Conservation (phyloP, 1,140 invertebrate species). For the Magallana gigas region DNA sequence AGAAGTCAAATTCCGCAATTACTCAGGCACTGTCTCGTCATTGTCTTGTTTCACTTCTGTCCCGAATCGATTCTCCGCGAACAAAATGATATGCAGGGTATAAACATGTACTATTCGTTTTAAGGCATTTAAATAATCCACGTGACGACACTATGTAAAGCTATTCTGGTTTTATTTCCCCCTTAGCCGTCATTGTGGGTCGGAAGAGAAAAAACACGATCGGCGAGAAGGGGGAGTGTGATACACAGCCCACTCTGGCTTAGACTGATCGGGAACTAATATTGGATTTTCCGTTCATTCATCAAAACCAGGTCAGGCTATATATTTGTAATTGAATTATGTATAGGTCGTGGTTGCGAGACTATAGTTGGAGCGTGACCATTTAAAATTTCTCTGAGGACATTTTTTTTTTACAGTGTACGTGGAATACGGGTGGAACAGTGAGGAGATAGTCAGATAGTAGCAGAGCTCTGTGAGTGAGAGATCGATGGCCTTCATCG, state of each 20-base stretch:
- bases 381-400: not conserved
- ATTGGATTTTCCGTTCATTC: slow-evolving; percentile 22
- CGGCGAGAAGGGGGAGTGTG: not conserved
- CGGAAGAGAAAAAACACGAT: not conserved
- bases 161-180: not conserved
- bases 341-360: too few relatives aligned
- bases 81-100: too few relatives aligned
- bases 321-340: not conserved
- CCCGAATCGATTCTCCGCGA: too few relatives aligned
- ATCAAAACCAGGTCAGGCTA: not conserved
- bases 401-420: not conserved
- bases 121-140: slow-evolving; percentile 6
- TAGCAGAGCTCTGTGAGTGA: too few relatives aligned
- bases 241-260: not conserved
- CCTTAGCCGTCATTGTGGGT: not conserved
- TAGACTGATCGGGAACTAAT: not conserved
- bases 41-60: too few relatives aligned
- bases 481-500: slow-evolving; percentile 6
- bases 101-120: not conserved
- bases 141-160: not conserved
- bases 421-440: not conserved
- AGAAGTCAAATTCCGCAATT: too few relatives aligned
- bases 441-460: not conserved
- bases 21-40: too few relatives aligned
- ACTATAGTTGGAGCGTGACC: not conserved